Evolutionary conservation across 2,888 invertebrate species (phyloP).

Genomic region (Colletes collaris): DNA sequence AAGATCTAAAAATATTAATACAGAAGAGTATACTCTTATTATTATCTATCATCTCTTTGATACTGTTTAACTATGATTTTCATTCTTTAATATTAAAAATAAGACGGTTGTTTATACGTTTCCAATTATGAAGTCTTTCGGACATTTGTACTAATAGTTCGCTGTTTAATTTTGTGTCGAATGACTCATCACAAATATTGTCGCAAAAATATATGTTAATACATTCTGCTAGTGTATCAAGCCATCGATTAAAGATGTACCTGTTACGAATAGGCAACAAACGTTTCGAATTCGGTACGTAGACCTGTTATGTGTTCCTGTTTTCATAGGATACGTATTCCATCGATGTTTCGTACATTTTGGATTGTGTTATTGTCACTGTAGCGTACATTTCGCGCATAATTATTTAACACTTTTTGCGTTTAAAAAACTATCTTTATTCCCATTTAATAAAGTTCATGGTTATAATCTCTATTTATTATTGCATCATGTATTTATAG

Average conservation of each 20-base stretch:
- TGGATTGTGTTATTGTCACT: too few species aligned
- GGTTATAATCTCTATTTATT: too few species aligned
- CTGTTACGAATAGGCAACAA: constrained; percentile 53
- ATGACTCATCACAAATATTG: constrained; percentile 32
- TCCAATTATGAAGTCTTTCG: background rate
- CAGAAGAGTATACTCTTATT: too few species aligned
- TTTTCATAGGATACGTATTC: background rate
- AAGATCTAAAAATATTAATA: too few species aligned
- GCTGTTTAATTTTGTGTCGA: background rate
- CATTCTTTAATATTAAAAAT: background rate
- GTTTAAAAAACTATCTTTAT: too few species aligned
- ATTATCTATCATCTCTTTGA: too few species aligned
- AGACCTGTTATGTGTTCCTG: background rate
- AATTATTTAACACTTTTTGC: too few species aligned
- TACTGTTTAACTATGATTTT: too few species aligned
- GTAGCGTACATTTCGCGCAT: too few species aligned
- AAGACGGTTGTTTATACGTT: background rate
- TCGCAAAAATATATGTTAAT: constrained; percentile 45
- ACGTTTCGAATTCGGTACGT: constrained; percentile 43
- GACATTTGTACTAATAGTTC: constrained; percentile 2
- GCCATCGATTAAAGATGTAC: constrained; percentile 49
- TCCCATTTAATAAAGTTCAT: too few species aligned
- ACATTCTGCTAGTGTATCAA: constrained; percentile 57
- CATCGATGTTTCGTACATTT: too few species aligned
- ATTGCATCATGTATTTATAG: too few species aligned